Conservation (phyloP, 2,888 invertebrate genomes). For the Megastigmus dorsalis region DNA sequence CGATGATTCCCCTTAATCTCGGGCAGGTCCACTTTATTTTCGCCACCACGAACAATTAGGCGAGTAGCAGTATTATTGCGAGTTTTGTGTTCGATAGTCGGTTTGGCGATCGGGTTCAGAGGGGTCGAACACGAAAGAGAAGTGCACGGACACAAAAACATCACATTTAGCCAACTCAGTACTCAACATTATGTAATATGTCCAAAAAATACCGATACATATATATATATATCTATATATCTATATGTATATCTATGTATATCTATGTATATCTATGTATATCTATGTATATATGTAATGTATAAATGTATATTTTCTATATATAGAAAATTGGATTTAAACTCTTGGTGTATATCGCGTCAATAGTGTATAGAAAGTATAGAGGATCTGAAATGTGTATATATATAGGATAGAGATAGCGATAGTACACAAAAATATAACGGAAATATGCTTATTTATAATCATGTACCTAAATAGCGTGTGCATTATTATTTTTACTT, state of each 20-base stretch:
- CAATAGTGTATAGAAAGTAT: conserved; percentile 7
- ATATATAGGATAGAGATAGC: conserved; percentile 30
- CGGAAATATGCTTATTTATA: conserved; percentile 25
- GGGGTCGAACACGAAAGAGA: conserved; percentile 72
- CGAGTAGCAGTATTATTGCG: conserved; percentile 65
- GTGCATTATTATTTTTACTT: not conserved
- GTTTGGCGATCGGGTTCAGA: conserved; percentile 67
- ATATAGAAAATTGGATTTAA: conserved; percentile 27
- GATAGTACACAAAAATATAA: conserved; percentile 46
- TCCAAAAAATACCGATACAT: conserved; percentile 20
- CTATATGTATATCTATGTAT: not conserved
- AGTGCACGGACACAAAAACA: conserved; percentile 74
- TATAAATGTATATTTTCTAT: conserved; percentile 9
- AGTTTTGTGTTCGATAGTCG: conserved; percentile 67
- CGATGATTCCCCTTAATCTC: conserved; percentile 99
- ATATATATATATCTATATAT: conserved; percentile 27
- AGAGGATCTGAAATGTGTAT: too few species aligned
- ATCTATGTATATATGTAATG: not conserved
- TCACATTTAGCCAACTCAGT: conserved; percentile 69
- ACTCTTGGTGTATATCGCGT: conserved; percentile 24
- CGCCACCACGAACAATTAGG: conserved; percentile 20
- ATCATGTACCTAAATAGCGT: not conserved
- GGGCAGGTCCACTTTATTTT: conserved; percentile 95
- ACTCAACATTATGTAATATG: conserved; percentile 41
- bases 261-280: not conserved